phyloP scores from a whole-genome alignment of 2,888 invertebrate genomes.

The Mycalesis mineus region DNA sequence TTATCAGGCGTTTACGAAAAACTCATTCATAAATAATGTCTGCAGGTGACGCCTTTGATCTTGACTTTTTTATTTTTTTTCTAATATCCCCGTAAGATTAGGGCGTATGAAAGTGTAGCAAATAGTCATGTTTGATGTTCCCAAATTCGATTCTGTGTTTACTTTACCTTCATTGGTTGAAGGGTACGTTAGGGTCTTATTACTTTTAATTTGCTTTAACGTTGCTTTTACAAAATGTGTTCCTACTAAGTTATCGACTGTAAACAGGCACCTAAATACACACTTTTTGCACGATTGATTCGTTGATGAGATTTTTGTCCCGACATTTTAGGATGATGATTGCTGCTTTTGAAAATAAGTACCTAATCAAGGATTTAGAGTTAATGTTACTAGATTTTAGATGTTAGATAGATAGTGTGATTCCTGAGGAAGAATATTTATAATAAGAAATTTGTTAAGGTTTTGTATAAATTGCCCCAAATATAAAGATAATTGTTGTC shows the following conservation, averaged over 20 bases:
- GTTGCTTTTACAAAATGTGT: not conserved
- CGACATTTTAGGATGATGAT: no score
- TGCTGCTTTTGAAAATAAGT: no score
- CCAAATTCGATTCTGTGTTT: constrained; percentile 32
- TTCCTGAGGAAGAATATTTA: no score
- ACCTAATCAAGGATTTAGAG: no score
- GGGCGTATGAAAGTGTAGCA: constrained; percentile 30
- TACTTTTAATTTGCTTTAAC: not conserved
- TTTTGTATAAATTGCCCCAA: no score
- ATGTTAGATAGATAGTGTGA: no score
- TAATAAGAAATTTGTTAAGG: no score
- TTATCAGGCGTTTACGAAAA: constrained; percentile 33
- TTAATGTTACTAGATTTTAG: no score
- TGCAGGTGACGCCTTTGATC: constrained; percentile 49
- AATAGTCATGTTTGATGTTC: constrained; percentile 39
- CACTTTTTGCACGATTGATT: no score
- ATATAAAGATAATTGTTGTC: no score
- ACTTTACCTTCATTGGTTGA: constrained; percentile 17
- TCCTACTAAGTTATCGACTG: not conserved
- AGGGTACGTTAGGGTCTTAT: not conserved
- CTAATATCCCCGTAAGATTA: constrained; percentile 37
- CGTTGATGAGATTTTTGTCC: not conserved
- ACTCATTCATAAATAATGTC: constrained; percentile 41
- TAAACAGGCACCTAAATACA: not conserved
- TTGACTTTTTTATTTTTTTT: constrained; percentile 43